Evolutionary conservation across 2,888 invertebrate genomes (phyloP).

Genomic region (Rhingia rostrata): DNA sequence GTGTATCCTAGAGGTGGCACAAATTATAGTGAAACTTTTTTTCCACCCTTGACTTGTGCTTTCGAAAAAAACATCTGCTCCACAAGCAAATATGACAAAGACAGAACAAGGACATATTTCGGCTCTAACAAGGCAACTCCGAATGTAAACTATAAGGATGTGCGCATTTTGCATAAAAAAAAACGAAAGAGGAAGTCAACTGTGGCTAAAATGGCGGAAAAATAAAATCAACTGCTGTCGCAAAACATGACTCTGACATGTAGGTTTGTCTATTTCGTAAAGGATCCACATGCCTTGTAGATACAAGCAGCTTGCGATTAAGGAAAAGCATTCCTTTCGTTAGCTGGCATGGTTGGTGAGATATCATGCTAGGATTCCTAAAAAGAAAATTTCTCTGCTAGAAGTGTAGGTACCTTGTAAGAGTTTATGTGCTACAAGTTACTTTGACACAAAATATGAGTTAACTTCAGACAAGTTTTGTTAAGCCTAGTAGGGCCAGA

Average conservation of each 20-base stretch:
- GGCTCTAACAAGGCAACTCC: conserved; percentile 56
- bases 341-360: background rate
- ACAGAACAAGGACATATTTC: conserved; percentile 67
- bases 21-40: conserved; percentile 42
- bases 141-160: conserved; percentile 45
- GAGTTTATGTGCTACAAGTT: too few relatives aligned
- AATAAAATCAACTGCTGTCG: conserved; percentile 45
- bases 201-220: background rate
- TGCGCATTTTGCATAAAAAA: conserved; percentile 33
- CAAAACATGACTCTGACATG: conserved; percentile 37
- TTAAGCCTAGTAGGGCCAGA: too few relatives aligned
- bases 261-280: conserved; percentile 31
- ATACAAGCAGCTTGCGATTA: conserved; percentile 2
- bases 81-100: conserved; percentile 53
- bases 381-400: too few relatives aligned
- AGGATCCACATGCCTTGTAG: conserved; percentile 12
- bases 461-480: too few relatives aligned
- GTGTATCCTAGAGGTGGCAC: conserved; percentile 31
- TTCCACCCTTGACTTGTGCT: background rate
- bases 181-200: conserved; percentile 22
- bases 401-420: too few relatives aligned
- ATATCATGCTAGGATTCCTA: too few relatives aligned
- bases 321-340: background rate
- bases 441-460: too few relatives aligned
- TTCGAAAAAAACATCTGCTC: conserved; percentile 55